Percentiles rank a stretch among this genome's conserved stretches.
Evolutionary conservation across 2,888 invertebrate species (phyloP).

Genomic region (Nomada lathburiana): DNA sequence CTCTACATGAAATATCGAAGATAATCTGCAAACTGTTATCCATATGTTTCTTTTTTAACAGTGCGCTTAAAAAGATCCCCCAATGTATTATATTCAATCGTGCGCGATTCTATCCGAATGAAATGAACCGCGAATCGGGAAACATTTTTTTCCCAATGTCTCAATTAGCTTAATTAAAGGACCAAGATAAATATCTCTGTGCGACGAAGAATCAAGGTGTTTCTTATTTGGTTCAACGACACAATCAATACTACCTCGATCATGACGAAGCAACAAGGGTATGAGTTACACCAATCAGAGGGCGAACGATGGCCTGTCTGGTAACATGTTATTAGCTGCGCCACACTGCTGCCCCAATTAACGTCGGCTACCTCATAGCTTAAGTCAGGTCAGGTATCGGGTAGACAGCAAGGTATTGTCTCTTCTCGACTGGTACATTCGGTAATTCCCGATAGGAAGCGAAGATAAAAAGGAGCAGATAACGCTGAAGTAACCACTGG

Average conservation of each 20-base stretch:
- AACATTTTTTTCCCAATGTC: too few relatives aligned
- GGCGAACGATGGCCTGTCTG: slow-evolving; percentile 61
- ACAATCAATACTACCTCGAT: slow-evolving; percentile 57
- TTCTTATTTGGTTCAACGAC: slow-evolving; percentile 26
- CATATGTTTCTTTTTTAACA: background rate
- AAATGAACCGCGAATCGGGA: too few relatives aligned
- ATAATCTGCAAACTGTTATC: background rate
- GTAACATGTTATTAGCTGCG: slow-evolving; percentile 74
- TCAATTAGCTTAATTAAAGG: slow-evolving; percentile 1
- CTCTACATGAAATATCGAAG: background rate
- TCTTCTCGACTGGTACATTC: slow-evolving; percentile 52
- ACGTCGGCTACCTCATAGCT: slow-evolving; percentile 57
- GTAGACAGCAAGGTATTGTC: slow-evolving; percentile 48
- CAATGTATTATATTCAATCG: background rate
- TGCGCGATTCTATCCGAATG: too few relatives aligned
- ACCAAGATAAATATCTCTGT: background rate
- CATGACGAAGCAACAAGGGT: slow-evolving; percentile 53
- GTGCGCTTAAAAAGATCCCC: too few relatives aligned
- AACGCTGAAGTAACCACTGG: slow-evolving; percentile 35
- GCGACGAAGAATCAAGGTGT: background rate
- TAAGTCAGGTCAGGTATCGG: slow-evolving; percentile 65
- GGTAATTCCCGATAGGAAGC: slow-evolving; percentile 43
- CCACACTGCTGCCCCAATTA: slow-evolving; percentile 72
- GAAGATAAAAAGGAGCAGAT: slow-evolving; percentile 46
- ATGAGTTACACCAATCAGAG: slow-evolving; percentile 68